phyloP scores from a whole-genome alignment of 2,113 vertebrate genomes.

The Orcinus orca region DNA sequence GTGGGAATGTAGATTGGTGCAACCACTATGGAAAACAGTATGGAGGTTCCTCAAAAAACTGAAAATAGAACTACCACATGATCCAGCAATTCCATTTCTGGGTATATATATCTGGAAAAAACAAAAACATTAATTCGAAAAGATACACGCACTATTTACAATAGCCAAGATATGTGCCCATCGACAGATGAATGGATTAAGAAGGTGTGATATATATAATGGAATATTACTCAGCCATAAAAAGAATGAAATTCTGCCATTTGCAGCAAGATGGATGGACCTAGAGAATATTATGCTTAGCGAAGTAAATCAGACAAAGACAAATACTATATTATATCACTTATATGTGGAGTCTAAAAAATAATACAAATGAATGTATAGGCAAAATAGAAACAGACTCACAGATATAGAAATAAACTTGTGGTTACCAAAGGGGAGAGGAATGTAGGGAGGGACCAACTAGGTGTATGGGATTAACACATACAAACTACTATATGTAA shows the following conservation, averaged over 20 bases:
- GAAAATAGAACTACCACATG: background rate
- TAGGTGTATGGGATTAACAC: background rate
- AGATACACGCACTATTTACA: background rate
- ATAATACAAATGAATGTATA: background rate
- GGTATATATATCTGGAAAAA: background rate
- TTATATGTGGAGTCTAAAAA: background rate
- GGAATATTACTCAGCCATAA: background rate
- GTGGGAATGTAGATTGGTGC: background rate
- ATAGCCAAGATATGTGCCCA: background rate
- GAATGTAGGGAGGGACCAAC: background rate
- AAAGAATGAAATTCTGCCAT: background rate
- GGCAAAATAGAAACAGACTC: background rate
- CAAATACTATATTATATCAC: background rate
- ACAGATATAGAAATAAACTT: background rate
- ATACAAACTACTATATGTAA: background rate
- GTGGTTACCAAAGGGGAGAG: background rate
- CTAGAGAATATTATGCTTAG: background rate
- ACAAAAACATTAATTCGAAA: background rate
- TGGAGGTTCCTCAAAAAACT: background rate
- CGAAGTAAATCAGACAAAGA: background rate
- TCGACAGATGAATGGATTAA: background rate
- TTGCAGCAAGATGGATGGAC: background rate
- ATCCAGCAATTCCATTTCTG: background rate
- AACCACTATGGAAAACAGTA: background rate
- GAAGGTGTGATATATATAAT: background rate